A percentile compares a stretch with the other conserved stretches of the same genome.
These are phyloP conservation scores for Puntigrus tetrazona DNA, from an alignment of 2,113 vertebrate genomes.

Conservation along the genomic window DNA sequence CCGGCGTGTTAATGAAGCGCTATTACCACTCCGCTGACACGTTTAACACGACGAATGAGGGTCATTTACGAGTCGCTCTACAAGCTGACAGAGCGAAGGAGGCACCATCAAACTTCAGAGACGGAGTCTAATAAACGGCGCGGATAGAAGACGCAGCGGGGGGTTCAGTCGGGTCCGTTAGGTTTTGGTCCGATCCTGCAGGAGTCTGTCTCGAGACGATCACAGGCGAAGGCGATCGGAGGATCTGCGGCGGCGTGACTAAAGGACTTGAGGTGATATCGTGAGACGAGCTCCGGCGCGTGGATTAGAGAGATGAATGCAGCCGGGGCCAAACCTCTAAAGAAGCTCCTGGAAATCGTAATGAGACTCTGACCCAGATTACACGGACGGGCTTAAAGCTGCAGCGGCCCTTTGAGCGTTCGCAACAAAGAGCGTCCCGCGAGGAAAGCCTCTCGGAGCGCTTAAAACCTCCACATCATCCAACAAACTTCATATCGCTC, in stretches of 20 bases:
- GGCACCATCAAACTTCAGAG: slow-evolving; percentile 38
- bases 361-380: slow-evolving; percentile 69
- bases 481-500: background rate
- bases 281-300: background rate
- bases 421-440: background rate
- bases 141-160: slow-evolving; percentile 20
- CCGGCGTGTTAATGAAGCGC: slow-evolving; percentile 32
- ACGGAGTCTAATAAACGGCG: slow-evolving; percentile 4
- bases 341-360: slow-evolving; percentile 62
- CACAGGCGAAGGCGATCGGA: background rate
- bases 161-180: slow-evolving; percentile 5
- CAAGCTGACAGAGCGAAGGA: slow-evolving; percentile 30
- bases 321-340: slow-evolving; percentile 64
- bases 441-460: background rate
- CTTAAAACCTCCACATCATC: background rate
- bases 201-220: background rate
- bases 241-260: slow-evolving; percentile 5
- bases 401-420: background rate
- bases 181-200: background rate
- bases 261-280: slow-evolving; percentile 32
- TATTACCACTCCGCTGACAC: slow-evolving; percentile 27
- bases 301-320: slow-evolving; percentile 36
- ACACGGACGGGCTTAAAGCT: slow-evolving; percentile 50
- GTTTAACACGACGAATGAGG: slow-evolving; percentile 31
- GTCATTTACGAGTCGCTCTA: slow-evolving; percentile 41